Percentiles rank a stretch among this genome's conserved stretches.
Conservation (phyloP, 1,140 invertebrate genomes). For the Dreissena rostriformis region DNA sequence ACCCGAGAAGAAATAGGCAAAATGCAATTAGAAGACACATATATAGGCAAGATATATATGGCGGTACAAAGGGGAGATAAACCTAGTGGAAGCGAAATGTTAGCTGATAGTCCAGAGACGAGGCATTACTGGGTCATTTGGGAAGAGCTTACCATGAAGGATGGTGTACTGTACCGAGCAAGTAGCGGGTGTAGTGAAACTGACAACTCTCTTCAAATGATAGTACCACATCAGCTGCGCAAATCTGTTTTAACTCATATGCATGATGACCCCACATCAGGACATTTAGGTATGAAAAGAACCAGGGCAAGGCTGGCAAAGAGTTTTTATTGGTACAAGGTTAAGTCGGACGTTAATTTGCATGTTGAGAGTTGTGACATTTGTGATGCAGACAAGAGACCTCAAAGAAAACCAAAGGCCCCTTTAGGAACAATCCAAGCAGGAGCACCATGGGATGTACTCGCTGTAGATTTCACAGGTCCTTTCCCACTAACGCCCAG, state of each 20-base stretch:
- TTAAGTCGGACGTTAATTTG: slow-evolving; percentile 19
- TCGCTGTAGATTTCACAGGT: slow-evolving; percentile 24
- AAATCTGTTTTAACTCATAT: slow-evolving; percentile 24
- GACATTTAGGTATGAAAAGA: slow-evolving; percentile 47
- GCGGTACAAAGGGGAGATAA: neutral
- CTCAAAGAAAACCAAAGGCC: slow-evolving; percentile 10
- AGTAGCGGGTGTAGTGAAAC: too few species aligned
- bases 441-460: neutral
- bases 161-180: neutral
- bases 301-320: slow-evolving; percentile 14
- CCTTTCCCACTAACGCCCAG: slow-evolving; percentile 1
- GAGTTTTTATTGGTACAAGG: slow-evolving; percentile 39
- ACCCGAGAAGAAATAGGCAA: neutral
- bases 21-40: neutral
- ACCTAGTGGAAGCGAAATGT: neutral
- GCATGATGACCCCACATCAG: slow-evolving; percentile 33
- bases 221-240: slow-evolving; percentile 15
- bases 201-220: neutral
- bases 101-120: neutral
- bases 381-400: slow-evolving; percentile 14
- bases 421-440: neutral
- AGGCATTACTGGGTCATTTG: slow-evolving; percentile 2
- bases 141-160: neutral
- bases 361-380: neutral
- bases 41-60: neutral